phyloP scores from a whole-genome alignment of 2,888 invertebrate species.

The Hartigia nigra region DNA sequence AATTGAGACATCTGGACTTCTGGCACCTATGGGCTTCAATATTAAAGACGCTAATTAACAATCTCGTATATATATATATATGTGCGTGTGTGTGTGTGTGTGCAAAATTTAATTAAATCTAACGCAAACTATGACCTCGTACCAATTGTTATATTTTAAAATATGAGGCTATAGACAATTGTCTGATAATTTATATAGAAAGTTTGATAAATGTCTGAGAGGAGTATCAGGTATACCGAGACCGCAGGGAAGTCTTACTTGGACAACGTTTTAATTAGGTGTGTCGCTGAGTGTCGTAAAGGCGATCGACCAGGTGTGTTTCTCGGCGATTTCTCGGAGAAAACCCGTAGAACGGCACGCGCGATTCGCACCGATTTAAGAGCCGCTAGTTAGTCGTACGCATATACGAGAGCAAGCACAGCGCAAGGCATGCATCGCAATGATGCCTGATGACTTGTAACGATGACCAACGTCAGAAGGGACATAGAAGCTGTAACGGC shows the following conservation, averaged over 20 bases:
- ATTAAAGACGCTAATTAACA: not conserved
- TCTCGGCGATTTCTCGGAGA: not conserved
- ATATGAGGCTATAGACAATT: no score
- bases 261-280: not conserved
- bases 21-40: not conserved
- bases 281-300: not conserved
- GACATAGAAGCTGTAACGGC: constrained; percentile 8
- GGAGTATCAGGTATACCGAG: not conserved
- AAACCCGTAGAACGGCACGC: not conserved
- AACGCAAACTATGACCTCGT: not conserved
- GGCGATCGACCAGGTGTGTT: not conserved
- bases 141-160: not conserved
- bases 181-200: not conserved
- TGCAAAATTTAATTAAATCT: not conserved
- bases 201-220: not conserved
- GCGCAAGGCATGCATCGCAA: not conserved
- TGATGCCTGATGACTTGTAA: not conserved
- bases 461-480: not conserved
- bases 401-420: not conserved
- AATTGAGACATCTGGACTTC: not conserved
- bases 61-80: not conserved
- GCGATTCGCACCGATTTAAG: not conserved
- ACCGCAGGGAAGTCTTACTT: not conserved
- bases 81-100: no score
- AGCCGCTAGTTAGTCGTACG: not conserved